Conservation (phyloP, 2,888 invertebrate genomes). For the Papilio protenor region DNA sequence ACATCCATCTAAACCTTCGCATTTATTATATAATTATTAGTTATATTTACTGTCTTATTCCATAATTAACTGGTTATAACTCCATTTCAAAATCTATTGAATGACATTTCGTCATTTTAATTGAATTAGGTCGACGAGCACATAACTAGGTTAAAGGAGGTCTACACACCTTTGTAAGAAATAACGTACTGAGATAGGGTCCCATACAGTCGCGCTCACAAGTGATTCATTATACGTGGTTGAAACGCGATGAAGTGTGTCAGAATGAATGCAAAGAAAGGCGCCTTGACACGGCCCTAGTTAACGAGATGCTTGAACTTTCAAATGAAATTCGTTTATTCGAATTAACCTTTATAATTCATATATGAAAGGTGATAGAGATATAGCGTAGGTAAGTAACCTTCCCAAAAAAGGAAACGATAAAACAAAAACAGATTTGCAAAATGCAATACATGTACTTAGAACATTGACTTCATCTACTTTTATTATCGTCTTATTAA, state of each 20-base stretch:
- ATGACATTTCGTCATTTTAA: slow-evolving; percentile 12
- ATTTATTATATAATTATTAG: neutral
- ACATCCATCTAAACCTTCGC: no score
- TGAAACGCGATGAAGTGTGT: slow-evolving; percentile 32
- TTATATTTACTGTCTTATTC: neutral
- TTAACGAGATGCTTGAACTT: slow-evolving; percentile 17
- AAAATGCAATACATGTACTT: neutral
- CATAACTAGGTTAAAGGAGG: slow-evolving; percentile 12
- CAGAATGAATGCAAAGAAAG: slow-evolving; percentile 32
- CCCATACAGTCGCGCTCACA: slow-evolving; percentile 31
- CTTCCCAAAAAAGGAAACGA: neutral
- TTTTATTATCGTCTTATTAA: neutral
- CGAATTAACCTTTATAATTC: neutral
- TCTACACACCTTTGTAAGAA: slow-evolving; percentile 14
- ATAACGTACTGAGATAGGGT: neutral
- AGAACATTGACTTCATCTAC: neutral
- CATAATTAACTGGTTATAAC: neutral
- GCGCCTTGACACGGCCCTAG: slow-evolving; percentile 33
- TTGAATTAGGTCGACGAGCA: slow-evolving; percentile 15
- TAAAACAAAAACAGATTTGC: neutral
- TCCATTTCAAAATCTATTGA: neutral
- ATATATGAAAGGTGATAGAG: neutral
- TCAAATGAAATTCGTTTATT: slow-evolving; percentile 14
- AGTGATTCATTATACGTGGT: slow-evolving; percentile 40
- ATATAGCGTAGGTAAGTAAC: neutral